Evolutionary conservation across 2,113 vertebrate species (phyloP).

Genomic region (Menura novaehollandiae): DNA sequence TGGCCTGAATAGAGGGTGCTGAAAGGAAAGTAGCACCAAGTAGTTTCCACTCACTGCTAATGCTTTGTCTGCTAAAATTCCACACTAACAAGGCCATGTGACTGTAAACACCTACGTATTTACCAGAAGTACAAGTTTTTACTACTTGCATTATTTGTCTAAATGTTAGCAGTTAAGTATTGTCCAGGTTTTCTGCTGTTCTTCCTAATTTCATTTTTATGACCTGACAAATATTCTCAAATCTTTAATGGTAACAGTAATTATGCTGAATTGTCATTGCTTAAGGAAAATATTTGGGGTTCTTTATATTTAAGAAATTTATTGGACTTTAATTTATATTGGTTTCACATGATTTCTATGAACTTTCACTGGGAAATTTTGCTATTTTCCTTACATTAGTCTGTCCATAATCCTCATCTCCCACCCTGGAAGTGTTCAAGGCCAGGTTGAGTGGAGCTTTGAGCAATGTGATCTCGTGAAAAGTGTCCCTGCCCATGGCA

Average conservation of each 20-base stretch:
- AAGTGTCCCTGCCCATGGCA: background rate
- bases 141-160: background rate
- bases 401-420: fast-evolving
- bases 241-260: background rate
- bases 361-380: background rate
- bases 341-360: background rate
- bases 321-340: background rate
- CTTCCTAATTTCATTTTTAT: background rate
- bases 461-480: background rate
- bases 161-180: background rate
- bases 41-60: background rate
- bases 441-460: background rate
- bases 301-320: background rate
- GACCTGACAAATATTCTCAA: background rate
- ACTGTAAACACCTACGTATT: background rate
- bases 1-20: background rate
- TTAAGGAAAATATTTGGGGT: background rate
- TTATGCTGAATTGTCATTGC: background rate
- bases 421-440: background rate
- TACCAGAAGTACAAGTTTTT: background rate
- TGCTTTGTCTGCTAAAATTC: background rate
- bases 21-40: background rate
- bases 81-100: background rate
- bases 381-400: background rate
- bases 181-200: background rate